Evolutionary conservation across 2,888 invertebrate species (phyloP), one percentile per base, ranked within the genome.

Genomic region (Nycteola revayana): DNA sequence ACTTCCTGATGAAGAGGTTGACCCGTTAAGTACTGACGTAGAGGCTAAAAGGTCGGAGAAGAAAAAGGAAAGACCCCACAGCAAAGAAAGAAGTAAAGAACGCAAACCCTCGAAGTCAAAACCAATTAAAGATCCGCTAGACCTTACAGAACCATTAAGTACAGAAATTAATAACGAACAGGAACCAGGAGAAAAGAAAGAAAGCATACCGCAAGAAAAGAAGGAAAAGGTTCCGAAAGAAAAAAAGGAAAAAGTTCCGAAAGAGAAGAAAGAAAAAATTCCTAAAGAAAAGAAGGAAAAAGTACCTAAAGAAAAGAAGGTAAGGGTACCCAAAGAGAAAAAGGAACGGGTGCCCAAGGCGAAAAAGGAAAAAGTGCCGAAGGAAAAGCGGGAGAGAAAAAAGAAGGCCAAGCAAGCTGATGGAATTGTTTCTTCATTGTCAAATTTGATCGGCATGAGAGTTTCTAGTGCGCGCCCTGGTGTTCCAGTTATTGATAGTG

Each of bases 391-490:
- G 2, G 21, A 21, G 7, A 21, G 7, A 21, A n/a, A n/a, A 2
- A 21, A n/a, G 21, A 21, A 21, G 2, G 21, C 2, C 4, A 21
- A 14, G 14, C 14, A 14, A 2, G 3, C 2, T 14, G 14, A 14
- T 3, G 7, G 4, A 7, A 2, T 7, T 5, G 7, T 49, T 8
- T 55, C 59, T 3, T 60, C 72, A 23, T 47, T 81, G 10, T 67
- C 79, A 1, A 69, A 44, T 32, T 68, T 85, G 7, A 42, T 86
- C 25, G 84, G 81, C 9, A 63, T 83, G 50, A 86, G 77, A 61
- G 68, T 84, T 1, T 38, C 53, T 1, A 69, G 61, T 9, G 25
- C 44, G 32, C 42, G 25, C 17, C 40, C 50, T 3, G 36, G 40
- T 26, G 32, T 34, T n/a, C 41, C 43, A n/a, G 28, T 67, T 1